A percentile compares a stretch with the other conserved stretches of the same genome.
These are phyloP conservation scores for Lottia gigantea DNA, from an alignment of 2,888 invertebrate genomes.

Conservation along the genomic window DNA sequence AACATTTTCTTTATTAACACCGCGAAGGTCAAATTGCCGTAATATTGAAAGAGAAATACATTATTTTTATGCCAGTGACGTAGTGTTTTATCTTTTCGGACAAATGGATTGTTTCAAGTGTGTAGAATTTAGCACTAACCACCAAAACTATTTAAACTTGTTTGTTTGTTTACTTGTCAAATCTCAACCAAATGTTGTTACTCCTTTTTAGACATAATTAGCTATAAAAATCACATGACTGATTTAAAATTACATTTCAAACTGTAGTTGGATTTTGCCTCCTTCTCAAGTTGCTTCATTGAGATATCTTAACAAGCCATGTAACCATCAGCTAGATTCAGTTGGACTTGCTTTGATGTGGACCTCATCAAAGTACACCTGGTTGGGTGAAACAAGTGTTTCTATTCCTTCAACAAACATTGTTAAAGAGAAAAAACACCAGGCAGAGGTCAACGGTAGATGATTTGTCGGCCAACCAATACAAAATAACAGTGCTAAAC, in stretches of 20 bases:
- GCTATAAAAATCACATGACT: not conserved
- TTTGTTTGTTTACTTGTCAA: not conserved
- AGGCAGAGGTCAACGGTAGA: too few species aligned
- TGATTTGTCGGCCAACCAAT: too few species aligned
- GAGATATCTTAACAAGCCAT: not conserved
- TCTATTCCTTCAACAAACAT: too few species aligned
- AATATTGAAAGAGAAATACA: too few species aligned
- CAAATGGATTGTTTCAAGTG: not conserved
- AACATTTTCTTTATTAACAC: too few species aligned
- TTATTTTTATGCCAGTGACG: not conserved
- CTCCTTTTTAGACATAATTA: not conserved
- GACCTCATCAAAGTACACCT: conserved; percentile 9
- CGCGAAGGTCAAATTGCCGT: too few species aligned
- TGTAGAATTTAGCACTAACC: conserved; percentile 4
- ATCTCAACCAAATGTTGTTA: not conserved
- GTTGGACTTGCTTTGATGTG: conserved; percentile 4
- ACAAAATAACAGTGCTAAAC: too few species aligned
- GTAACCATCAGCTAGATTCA: not conserved
- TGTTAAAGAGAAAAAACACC: too few species aligned
- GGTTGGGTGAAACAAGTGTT: conserved; percentile 2
- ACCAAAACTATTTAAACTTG: not conserved
- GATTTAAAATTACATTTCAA: too few species aligned
- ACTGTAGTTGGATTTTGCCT: too few species aligned
- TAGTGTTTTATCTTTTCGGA: not conserved
- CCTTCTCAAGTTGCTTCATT: too few species aligned